Conservation (phyloP, 2,113 vertebrate genomes). For the Halcyon malimbica region DNA sequence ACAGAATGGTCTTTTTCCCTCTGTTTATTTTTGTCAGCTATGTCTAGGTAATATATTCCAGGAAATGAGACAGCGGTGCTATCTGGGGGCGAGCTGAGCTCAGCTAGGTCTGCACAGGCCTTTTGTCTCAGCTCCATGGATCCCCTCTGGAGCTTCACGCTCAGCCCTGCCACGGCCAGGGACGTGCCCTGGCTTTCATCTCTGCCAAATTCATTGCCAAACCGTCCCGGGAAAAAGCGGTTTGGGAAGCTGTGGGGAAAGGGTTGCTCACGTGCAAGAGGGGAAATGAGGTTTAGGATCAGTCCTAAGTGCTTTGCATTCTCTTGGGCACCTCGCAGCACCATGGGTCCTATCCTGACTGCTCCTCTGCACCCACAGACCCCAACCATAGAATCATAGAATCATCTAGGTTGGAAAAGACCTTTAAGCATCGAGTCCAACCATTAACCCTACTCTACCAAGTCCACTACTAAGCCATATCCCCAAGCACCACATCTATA, state of each 20-base stretch:
- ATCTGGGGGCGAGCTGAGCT: neutral
- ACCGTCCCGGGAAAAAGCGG: neutral
- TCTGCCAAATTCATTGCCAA: neutral
- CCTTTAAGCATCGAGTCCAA: no score
- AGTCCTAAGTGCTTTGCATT: neutral
- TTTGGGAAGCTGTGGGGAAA: neutral
- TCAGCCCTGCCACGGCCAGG: fast-evolving
- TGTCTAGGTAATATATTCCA: neutral
- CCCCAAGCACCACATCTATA: no score
- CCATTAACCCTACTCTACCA: no score
- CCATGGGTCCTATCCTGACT: neutral
- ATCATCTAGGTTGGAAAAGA: no score
- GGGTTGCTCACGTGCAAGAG: neutral
- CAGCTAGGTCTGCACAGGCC: neutral
- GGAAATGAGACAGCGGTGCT: neutral
- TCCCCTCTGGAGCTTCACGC: neutral
- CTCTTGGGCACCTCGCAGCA: neutral
- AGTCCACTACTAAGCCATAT: no score
- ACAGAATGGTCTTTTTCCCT: neutral
- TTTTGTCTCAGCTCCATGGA: neutral
- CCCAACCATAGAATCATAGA: neutral
- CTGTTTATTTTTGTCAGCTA: conserved; percentile 18
- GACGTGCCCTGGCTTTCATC: neutral
- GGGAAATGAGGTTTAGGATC: neutral
- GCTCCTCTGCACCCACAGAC: neutral